Base-by-base conservation (phyloP, 2,888 invertebrate species). In the Phasia obesa region DNA sequence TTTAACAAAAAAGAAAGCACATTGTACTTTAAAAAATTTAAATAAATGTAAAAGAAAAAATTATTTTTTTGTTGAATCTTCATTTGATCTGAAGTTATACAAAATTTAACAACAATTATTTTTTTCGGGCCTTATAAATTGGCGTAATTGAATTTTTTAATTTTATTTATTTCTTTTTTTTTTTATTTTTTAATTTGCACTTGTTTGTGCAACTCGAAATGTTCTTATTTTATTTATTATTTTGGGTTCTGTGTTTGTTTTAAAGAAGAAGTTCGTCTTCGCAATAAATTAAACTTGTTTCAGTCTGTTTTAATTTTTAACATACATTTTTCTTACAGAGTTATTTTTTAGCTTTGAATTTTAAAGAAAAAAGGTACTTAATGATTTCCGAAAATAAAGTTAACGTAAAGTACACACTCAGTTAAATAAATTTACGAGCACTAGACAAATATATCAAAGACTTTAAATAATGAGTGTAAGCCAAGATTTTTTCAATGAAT, bases 151-250 rank as follows among this genome's bases (percentile, higher is more conserved):
- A 42, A 27, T 42, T 67, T n/a, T 38, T 31, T 23, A 49, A 13
- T 38, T 44, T 44, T 25, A 2, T 53, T 35, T 23, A 23, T 71
- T 49, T 57, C 23, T 1, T 59, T 60, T 19, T 60, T 60, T 60
- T 65, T 73, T 44, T 55, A 44, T 13, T 31, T 73, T 47, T 60
- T 38, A 35, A 74, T 80, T 74, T 74, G 74, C 79, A 80, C 74
- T 69, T 74, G 65, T 51, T 73, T 69, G 74, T 74, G 67, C 74
- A 74, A 44, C 71, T 74, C 65, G 64, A 15, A 65, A 60, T 53
- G 42, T n/a, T 4, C 44, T 55, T 55, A 19, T 19, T n/a, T 49
- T 70, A 27, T 44, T 38, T 75, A 70, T 51, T 80, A 74, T 74
- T 69, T 74, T 80, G 60, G 51, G 19, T 31, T 67, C 49, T 38